Evolutionary conservation across 1,140 invertebrate genomes (phyloP).

Genomic region (Druon quercuslanigerum): DNA sequence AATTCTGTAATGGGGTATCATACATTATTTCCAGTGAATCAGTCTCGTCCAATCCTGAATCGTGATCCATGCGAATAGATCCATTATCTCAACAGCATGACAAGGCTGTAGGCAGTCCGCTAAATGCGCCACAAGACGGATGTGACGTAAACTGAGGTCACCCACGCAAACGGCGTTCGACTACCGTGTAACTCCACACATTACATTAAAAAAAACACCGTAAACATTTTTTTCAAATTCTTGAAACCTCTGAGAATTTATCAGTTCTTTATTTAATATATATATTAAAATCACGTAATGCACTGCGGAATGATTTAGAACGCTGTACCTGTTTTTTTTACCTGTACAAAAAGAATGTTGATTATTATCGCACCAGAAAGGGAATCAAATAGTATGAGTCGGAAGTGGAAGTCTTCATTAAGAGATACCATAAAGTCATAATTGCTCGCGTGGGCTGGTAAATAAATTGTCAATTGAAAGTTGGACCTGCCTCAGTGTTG

Average conservation of each 20-base stretch:
- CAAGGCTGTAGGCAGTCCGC: conserved; percentile 72
- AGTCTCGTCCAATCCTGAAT: conserved; percentile 67
- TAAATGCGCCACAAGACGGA: conserved; percentile 72
- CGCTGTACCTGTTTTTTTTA: too few species aligned
- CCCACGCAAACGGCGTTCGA: conserved; percentile 63
- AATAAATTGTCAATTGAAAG: conserved; percentile 43
- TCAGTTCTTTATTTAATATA: too few species aligned
- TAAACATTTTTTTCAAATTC: too few species aligned
- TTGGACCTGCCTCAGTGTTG: background rate
- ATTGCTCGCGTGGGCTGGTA: conserved; percentile 44
- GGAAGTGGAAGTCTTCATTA: conserved; percentile 41
- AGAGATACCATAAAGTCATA: conserved; percentile 28
- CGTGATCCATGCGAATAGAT: conserved; percentile 73
- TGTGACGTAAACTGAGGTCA: conserved; percentile 74
- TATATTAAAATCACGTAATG: too few species aligned
- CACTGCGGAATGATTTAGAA: too few species aligned
- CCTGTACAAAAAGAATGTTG: too few species aligned
- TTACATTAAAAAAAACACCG: too few species aligned
- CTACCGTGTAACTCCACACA: background rate
- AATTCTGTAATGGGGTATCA: conserved; percentile 59
- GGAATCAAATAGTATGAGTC: too few species aligned
- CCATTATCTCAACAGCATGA: conserved; percentile 74
- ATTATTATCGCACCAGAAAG: too few species aligned
- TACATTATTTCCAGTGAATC: conserved; percentile 70
- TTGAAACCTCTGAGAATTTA: too few species aligned